Percentiles rank a stretch among this genome's conserved stretches.
These are phyloP conservation scores for Brachyhypopomus occidentalis DNA, from an alignment of 2,113 vertebrate genomes.

Conservation along the genomic window DNA sequence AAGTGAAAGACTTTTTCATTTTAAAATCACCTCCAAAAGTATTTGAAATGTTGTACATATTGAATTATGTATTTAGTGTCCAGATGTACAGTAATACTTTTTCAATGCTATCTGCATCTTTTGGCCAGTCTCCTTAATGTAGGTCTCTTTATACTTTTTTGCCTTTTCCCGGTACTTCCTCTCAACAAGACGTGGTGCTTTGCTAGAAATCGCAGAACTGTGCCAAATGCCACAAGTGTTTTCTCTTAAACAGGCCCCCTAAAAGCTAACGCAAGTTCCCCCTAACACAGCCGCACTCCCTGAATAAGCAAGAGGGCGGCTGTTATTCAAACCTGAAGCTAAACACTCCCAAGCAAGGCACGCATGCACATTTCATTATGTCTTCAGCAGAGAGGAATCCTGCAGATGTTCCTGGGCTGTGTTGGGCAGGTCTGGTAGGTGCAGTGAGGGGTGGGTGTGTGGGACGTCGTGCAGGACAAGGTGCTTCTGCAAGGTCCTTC, in stretches of 20 bases:
- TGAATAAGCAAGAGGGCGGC: constrained; percentile 1
- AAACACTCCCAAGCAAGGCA: neutral
- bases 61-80: constrained; percentile 76
- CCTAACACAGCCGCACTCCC: constrained; percentile 35
- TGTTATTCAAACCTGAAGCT: constrained; percentile 6
- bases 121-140: neutral
- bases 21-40: neutral
- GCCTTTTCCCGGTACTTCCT: neutral
- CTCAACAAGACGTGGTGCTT: constrained; percentile 55
- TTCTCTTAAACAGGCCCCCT: constrained; percentile 58
- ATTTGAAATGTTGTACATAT: constrained; percentile 72
- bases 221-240: constrained; percentile 65
- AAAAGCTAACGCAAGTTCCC: constrained; percentile 53
- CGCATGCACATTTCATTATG: neutral
- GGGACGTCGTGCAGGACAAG: too few species aligned
- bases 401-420: neutral
- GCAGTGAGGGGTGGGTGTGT: neutral
- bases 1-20: neutral
- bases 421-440: constrained; percentile 15
- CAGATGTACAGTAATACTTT: neutral
- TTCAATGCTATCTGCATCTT: neutral
- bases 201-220: constrained; percentile 64
- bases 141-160: constrained; percentile 32
- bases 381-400: neutral
- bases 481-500: neutral